phyloP scores from a whole-genome alignment of 1,140 invertebrate genomes.

The Drosophila kanapiae region DNA sequence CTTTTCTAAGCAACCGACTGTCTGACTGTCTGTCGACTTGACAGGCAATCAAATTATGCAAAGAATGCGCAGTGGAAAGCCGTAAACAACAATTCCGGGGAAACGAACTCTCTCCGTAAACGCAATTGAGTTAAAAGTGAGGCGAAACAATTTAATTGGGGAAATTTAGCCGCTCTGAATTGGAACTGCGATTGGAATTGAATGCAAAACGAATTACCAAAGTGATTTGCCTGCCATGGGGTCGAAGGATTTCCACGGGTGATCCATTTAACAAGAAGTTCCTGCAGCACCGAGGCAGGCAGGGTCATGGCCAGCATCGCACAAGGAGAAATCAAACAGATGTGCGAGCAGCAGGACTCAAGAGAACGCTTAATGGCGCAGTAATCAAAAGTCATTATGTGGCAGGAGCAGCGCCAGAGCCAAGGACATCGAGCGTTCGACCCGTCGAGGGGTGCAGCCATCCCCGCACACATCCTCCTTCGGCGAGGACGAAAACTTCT shows the following conservation, averaged over 20 bases:
- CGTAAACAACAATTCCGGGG: constrained; percentile 75
- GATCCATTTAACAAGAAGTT: constrained; percentile 50
- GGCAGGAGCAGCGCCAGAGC: constrained; percentile 44
- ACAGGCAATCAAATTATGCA: constrained; percentile 73
- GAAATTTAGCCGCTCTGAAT: constrained; percentile 47
- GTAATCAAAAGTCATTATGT: constrained; percentile 82
- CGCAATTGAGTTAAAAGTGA: constrained; percentile 78
- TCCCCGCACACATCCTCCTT: constrained; percentile 10
- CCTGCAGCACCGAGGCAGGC: constrained; percentile 20
- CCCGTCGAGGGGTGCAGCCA: constrained; percentile 19
- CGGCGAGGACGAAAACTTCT: constrained; percentile 17
- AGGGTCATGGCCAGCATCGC: constrained; percentile 37
- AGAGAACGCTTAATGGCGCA: constrained; percentile 75
- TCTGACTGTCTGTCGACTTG: constrained; percentile 20
- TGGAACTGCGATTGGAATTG: constrained; percentile 34
- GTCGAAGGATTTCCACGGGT: constrained; percentile 11
- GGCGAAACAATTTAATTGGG: constrained; percentile 64
- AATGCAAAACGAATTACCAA: constrained; percentile 68
- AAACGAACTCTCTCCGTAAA: constrained; percentile 68
- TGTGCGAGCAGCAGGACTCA: constrained; percentile 67
- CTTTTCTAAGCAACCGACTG: constrained; percentile 21
- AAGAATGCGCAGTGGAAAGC: constrained; percentile 69
- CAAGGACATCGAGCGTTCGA: constrained; percentile 56
- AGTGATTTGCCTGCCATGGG: constrained; percentile 62
- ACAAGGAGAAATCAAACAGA: constrained; percentile 72